These are phyloP conservation scores for Drosophila oshimai DNA, from an alignment of 1,140 invertebrate genomes.

Conservation along the genomic window DNA sequence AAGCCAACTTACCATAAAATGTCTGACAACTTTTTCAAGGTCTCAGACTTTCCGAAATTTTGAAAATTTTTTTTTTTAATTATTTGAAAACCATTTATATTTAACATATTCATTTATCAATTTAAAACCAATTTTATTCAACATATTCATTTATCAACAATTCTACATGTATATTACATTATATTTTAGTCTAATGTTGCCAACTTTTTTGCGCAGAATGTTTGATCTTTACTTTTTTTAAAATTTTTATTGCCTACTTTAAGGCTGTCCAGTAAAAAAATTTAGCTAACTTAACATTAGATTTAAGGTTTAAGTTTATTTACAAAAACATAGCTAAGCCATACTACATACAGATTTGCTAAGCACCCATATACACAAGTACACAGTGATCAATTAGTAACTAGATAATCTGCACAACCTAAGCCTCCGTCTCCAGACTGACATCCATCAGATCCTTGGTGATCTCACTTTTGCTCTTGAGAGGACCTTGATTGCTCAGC, in stretches of 20 bases:
- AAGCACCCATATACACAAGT: constrained; percentile 8
- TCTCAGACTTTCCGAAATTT: too few species aligned
- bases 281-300: neutral
- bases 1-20: too few species aligned
- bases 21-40: too few species aligned
- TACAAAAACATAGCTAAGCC: constrained; percentile 23
- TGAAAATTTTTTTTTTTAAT: too few species aligned
- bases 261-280: neutral
- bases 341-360: constrained; percentile 21
- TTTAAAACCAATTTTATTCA: neutral
- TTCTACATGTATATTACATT: constrained; percentile 1
- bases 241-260: neutral
- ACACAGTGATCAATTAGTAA: constrained; percentile 5
- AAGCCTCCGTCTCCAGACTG: constrained; percentile 61
- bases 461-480: constrained; percentile 56
- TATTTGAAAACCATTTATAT: too few species aligned
- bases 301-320: constrained; percentile 22
- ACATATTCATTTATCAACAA: neutral
- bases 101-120: too few species aligned
- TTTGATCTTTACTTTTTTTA: too few species aligned
- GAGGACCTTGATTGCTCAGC: constrained; percentile 18
- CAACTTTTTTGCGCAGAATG: neutral
- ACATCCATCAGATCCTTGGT: constrained; percentile 78
- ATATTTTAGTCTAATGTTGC: neutral
- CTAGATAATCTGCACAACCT: constrained; percentile 33